Base-by-base conservation (phyloP, 2,888 invertebrate species). In the Heteromyza rotundicornis region DNA sequence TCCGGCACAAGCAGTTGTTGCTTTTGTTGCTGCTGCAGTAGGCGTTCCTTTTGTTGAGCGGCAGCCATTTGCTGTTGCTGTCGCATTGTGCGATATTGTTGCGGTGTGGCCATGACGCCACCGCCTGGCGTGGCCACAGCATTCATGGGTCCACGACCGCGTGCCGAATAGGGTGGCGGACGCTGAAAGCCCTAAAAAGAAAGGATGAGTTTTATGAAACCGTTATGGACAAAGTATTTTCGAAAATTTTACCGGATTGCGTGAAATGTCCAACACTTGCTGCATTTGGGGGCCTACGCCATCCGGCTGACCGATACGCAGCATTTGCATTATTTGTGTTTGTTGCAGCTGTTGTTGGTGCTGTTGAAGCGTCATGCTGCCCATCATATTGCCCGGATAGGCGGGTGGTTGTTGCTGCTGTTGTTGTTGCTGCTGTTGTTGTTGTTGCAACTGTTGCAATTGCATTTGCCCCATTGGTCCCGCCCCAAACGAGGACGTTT, bases 1-100 rank as follows among this genome's bases (percentile, higher is more conserved):
- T 92, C 91, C 58, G 91, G 90, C 73, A 93, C 92, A 67, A 93
- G 86, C 84, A 92, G 84, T 76, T 92, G 92, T 79, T 94, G 94
- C 78, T 90, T 89, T 75, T 90, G 90, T 80, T 94, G 94, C 80
- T 89, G 89, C 71, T 91, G 90, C 74, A 94, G 83, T 72, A 93
- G 84, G 12, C 93, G 87, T 70, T 89, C 89, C 73, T 90, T 89
- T 67, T 90, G 87, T 56, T 89, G 82, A 71, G 87, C 84, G 71
- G 87, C 86, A 10, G 69, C 67, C 47, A 74, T 65, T 32, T 77
- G 67, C 47, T 73, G 65, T 27, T 77, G 66, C 17, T 79, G 70
- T 1, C 77, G 75, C 63, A 81, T 71, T 47, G 74, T 73, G 36
- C 80, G 80, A 50, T 78, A 68, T 35, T 76, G 78, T 23, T 76